A percentile compares a stretch with the other conserved stretches of the same genome.
Evolutionary conservation across 2,113 vertebrate species (phyloP).

Genomic region (Speoplatyrhinus poulsoni): DNA sequence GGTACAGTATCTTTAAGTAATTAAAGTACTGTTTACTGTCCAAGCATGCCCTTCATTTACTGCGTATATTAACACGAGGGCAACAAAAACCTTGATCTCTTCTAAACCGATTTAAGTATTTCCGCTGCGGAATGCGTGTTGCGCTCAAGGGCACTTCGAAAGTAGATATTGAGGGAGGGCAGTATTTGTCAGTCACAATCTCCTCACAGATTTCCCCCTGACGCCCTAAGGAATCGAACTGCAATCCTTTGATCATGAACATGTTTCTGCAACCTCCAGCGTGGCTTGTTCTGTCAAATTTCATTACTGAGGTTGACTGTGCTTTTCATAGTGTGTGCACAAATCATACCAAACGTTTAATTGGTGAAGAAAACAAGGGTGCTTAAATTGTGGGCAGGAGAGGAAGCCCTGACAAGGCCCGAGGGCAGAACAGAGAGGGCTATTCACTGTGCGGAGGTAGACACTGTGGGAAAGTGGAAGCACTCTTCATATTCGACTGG

Average conservation of each 20-base stretch:
- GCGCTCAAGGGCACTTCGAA: constrained; percentile 16
- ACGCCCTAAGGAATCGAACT: neutral
- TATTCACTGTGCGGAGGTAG: constrained; percentile 1
- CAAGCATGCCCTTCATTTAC: too few species aligned
- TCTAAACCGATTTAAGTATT: neutral
- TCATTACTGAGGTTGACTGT: constrained; percentile 13
- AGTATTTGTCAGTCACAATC: neutral
- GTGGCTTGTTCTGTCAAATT: constrained; percentile 16
- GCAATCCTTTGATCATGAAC: neutral
- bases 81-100: too few species aligned
- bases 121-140: constrained; percentile 8
- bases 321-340: too few species aligned
- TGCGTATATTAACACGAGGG: too few species aligned
- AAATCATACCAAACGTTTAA: neutral
- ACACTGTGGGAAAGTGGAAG: constrained; percentile 29
- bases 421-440: constrained; percentile 16
- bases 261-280: constrained; percentile 9
- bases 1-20: too few species aligned
- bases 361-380: neutral
- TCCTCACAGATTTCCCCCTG: too few species aligned
- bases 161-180: constrained; percentile 3
- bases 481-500: constrained; percentile 14
- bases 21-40: too few species aligned
- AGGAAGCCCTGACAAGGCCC: constrained; percentile 14
- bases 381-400: constrained; percentile 12